Percentiles rank a stretch among this genome's conserved stretches.
Evolutionary conservation across 2,888 invertebrate species (phyloP).

Genomic region (Orchesella flavescens): DNA sequence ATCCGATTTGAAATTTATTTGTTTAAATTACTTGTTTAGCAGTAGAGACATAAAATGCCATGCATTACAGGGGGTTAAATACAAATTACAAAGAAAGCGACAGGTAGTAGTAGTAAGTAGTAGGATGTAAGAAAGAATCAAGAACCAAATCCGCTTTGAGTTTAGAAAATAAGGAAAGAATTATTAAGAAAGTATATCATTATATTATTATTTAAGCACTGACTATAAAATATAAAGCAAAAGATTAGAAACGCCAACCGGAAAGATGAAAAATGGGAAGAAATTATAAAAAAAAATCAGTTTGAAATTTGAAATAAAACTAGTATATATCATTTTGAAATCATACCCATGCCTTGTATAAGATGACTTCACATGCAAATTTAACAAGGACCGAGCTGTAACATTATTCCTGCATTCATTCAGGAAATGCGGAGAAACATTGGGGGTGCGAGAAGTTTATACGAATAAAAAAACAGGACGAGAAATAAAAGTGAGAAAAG

Average conservation of each 20-base stretch:
- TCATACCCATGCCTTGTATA: conserved; percentile 73
- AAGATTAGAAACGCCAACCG: neutral
- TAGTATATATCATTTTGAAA: conserved; percentile 5
- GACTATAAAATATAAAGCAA: neutral
- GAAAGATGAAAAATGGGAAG: neutral
- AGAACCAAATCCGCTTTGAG: too few relatives aligned
- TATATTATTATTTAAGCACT: too few relatives aligned
- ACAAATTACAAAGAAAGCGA: too few relatives aligned
- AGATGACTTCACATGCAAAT: conserved; percentile 73
- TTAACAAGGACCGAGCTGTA: conserved; percentile 73
- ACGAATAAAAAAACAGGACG: conserved; percentile 48
- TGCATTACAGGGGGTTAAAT: too few relatives aligned
- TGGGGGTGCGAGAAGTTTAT: conserved; percentile 7
- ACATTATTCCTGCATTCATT: conserved; percentile 70
- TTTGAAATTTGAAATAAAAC: neutral
- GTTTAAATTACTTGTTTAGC: too few relatives aligned
- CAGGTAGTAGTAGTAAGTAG: too few relatives aligned
- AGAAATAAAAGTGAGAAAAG: conserved; percentile 50
- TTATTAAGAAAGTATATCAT: too few relatives aligned
- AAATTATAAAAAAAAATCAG: neutral
- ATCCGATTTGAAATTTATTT: too few relatives aligned
- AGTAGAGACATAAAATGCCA: too few relatives aligned
- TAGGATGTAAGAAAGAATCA: too few relatives aligned
- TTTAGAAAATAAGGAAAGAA: too few relatives aligned
- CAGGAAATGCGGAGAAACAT: conserved; percentile 25